These are phyloP conservation scores for Excalfactoria chinensis DNA, from an alignment of 2,113 vertebrate genomes.

Conservation along the genomic window DNA sequence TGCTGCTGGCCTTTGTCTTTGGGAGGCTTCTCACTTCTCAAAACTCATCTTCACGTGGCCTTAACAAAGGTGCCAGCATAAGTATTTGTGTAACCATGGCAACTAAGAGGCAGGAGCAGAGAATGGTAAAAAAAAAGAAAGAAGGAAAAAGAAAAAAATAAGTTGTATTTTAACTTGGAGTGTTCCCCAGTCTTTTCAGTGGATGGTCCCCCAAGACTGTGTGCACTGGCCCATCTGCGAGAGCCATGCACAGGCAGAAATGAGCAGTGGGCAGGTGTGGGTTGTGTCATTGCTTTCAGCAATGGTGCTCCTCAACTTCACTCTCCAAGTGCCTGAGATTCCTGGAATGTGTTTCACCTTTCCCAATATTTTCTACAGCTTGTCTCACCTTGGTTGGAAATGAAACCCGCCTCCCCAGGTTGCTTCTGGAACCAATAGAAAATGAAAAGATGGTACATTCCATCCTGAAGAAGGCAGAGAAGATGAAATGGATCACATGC, in stretches of 20 bases:
- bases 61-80: background rate
- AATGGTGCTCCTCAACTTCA: background rate
- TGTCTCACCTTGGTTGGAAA: background rate
- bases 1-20: too few relatives aligned
- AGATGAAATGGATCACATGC: background rate
- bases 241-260: background rate
- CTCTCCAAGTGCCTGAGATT: background rate
- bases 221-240: background rate
- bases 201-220: background rate
- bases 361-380: background rate
- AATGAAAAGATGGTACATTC: background rate
- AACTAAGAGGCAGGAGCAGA: conserved; percentile 3
- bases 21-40: background rate
- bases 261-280: background rate
- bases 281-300: background rate
- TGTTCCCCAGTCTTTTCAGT: background rate
- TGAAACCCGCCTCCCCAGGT: background rate
- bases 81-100: conserved; percentile 49
- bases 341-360: background rate
- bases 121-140: background rate
- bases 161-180: conserved; percentile 8
- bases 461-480: background rate
- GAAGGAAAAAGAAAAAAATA: background rate
- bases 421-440: background rate
- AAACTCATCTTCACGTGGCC: background rate